Evolutionary conservation across 2,113 vertebrate species (phyloP), one percentile per base, ranked within the genome.

Genomic region (Otolemur garnettii): DNA sequence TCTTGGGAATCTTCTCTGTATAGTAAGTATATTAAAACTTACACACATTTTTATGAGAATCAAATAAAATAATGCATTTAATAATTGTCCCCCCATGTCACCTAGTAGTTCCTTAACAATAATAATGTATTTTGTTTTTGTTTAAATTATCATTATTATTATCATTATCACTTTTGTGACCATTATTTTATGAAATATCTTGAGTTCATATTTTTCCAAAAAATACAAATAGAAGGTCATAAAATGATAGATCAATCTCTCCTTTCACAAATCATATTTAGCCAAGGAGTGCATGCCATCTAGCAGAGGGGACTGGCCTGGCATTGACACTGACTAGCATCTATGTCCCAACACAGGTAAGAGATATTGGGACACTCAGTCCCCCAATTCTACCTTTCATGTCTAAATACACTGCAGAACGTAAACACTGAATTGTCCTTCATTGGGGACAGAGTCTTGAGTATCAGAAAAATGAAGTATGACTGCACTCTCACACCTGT

Each of bases 51-150:
- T 59, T 11, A 33, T 78, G 33, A 71, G 75, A 82, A 90, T 53
- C 50, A 75, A 78, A 79, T 62, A n/a, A 97, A 85, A 85, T 38
- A 55, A 75, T 75, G 18, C 0, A 66, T 87, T 89, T 80, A 80
- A 33, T 45, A 28, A 91, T 79, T 33, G 83, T 79, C 28, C 7
- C n/a, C 64, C 35, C 38, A 68, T 68, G 7, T 84, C 74, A 68
- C 35, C 17, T 68, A 42, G 28, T 74, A 83, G 26, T 64, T 88
- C 59, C 19, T 81, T 55, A 77, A 60, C 38, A 30, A 7, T 75
- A 22, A 79, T 72, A 68, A 74, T 81, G 66, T 68, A 15, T 53
- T 93, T 86, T 60, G 8, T 74, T 50, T 21, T 30, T 82, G 22
- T 60, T 66, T 86, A 68, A 92, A 79, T 38, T 55, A 64, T 82